Base-by-base conservation (phyloP, 2,113 vertebrate genomes). In the Montifringilla adamsi region DNA sequence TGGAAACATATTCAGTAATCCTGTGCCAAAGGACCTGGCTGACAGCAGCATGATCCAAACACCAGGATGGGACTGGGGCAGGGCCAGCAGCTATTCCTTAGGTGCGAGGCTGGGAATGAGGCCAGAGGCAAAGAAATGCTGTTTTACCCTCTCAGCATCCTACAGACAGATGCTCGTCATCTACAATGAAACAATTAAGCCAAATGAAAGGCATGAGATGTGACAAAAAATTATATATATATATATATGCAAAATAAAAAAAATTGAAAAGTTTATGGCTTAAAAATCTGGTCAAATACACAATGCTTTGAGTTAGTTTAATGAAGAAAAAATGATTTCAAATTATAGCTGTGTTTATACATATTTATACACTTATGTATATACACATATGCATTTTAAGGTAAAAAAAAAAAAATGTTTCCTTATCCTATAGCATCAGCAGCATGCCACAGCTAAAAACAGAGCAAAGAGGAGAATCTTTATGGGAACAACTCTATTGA, bases 1-100 rank as follows among this genome's bases (percentile, higher is more conserved):
- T 98, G 99, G 98, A 99, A 98, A 98, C 97, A 99, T 97, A 98
- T 98, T 98, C 98, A 98, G 97, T 97, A 97, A 97, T 98, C 98
- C 98, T 98, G 97, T 97, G 96, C 96, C 97, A 97, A 95, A 97
- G 97, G 96, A 97, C 94, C 88, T 91, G 95, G 96, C 96, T 79
- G 97, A 95, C 81, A 97, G 95, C 97, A 98, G 97, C 97, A 98
- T 97, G 98, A 97, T 97, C 98, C 98, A 94, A 96, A 97, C 96
- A 98, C 95, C 96, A 96, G 97, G 97, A 96, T 94, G 91, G 93
- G 93, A 90, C 0, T 90, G 96, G 97, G 97, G 96, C 90, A 93
- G 97, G 98, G 97, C 97, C 97, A 97, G 96, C 95, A 97, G 96
- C 89, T 97, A 95, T 91, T 97, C 95, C 97, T 97, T 86, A 97